phyloP scores from a whole-genome alignment of 2,113 vertebrate species.

The Ochotona princeps region DNA sequence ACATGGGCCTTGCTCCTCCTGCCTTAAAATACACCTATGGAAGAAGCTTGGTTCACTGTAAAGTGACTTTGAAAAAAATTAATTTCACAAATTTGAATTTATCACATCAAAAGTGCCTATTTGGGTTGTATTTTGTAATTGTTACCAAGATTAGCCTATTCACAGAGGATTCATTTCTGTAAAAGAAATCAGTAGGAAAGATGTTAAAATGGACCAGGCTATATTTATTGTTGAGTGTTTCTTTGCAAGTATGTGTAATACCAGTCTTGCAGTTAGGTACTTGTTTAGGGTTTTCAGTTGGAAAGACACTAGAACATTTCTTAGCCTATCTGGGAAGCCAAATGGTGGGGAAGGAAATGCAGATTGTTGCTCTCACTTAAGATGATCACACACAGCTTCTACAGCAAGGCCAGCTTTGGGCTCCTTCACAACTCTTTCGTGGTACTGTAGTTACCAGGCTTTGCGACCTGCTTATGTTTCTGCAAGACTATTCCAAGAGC shows the following conservation, averaged over 20 bases:
- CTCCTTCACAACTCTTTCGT: not conserved
- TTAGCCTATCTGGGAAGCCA: constrained; percentile 39
- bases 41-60: not conserved
- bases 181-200: constrained; percentile 1
- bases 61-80: not conserved
- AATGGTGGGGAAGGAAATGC: not conserved
- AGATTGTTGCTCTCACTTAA: not conserved
- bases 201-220: not conserved
- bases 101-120: not conserved
- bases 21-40: not conserved
- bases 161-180: not conserved
- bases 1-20: not conserved
- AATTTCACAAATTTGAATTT: not conserved
- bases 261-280: not conserved
- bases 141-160: not conserved
- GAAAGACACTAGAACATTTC: too few relatives aligned
- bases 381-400: not conserved
- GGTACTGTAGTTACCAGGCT: not conserved
- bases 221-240: not conserved
- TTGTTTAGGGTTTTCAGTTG: constrained; percentile 40
- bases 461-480: not conserved
- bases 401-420: not conserved
- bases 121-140: not conserved
- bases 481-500: not conserved
- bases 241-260: constrained; percentile 6